These are phyloP conservation scores for Congeria kusceri DNA, from an alignment of 2,888 invertebrate species.

Conservation along the genomic window DNA sequence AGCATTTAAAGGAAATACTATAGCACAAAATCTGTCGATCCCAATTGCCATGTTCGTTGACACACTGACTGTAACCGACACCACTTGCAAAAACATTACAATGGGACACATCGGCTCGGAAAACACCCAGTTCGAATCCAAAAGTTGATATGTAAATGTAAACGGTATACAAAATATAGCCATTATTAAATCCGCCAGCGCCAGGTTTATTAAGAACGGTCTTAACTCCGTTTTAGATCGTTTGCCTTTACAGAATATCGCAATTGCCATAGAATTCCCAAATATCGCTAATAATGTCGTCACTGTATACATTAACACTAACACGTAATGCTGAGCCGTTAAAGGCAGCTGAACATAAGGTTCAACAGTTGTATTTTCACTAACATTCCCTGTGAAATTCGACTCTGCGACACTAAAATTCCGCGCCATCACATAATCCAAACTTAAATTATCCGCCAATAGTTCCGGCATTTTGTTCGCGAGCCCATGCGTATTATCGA, in stretches of 20 bases:
- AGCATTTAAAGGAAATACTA: slow-evolving; percentile 77
- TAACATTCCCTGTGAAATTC: slow-evolving; percentile 9
- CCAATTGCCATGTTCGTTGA: slow-evolving; percentile 86
- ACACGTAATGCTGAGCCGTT: slow-evolving; percentile 48
- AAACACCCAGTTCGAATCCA: slow-evolving; percentile 85
- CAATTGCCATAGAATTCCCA: slow-evolving; percentile 86
- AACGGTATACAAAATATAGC: slow-evolving; percentile 96
- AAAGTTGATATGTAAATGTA: slow-evolving; percentile 88
- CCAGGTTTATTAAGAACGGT: slow-evolving; percentile 92
- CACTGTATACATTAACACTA: slow-evolving; percentile 85
- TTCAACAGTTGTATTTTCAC: slow-evolving; percentile 9
- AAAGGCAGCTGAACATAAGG: slow-evolving; percentile 18
- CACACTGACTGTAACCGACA: slow-evolving; percentile 85
- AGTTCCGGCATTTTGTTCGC: slow-evolving; percentile 46
- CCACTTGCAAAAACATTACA: slow-evolving; percentile 86
- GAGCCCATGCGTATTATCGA: slow-evolving; percentile 43
- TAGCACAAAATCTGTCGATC: slow-evolving; percentile 85
- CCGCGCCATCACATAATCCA: slow-evolving; percentile 18
- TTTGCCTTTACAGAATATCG: slow-evolving; percentile 85
- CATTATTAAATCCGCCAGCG: slow-evolving; percentile 95
- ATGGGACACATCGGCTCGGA: slow-evolving; percentile 86
- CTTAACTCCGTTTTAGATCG: slow-evolving; percentile 83
- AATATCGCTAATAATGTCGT: slow-evolving; percentile 86
- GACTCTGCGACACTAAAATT: slow-evolving; percentile 4
- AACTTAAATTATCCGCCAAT: slow-evolving; percentile 29